Conservation (phyloP, 2,113 vertebrate genomes). For the Peromyscus maniculatus region DNA sequence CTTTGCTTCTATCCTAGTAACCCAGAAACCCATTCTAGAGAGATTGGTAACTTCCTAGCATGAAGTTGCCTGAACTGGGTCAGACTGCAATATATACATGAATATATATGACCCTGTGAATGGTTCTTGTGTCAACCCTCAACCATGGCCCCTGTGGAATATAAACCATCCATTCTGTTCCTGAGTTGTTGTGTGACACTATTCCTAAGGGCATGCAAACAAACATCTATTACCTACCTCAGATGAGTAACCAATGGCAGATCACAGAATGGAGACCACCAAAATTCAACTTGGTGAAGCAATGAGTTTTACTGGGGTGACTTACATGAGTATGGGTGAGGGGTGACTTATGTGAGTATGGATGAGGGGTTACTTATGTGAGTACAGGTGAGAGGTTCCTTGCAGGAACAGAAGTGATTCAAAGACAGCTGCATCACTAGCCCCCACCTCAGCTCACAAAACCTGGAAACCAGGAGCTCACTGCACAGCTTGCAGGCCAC, state of each 20-base stretch:
- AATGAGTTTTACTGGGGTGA: neutral
- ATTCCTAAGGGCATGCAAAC: neutral
- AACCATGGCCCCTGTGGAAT: neutral
- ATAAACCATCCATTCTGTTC: neutral
- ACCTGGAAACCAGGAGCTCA: neutral
- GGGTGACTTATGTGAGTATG: neutral
- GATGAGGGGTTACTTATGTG: neutral
- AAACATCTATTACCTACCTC: neutral
- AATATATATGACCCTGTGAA: neutral
- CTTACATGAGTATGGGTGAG: neutral
- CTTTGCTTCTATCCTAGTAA: neutral
- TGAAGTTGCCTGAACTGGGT: neutral
- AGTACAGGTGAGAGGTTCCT: neutral
- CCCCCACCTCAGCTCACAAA: accelerated
- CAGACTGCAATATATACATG: neutral
- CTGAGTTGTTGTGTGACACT: neutral
- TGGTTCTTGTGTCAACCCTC: neutral
- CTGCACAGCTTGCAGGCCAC: neutral
- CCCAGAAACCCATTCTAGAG: neutral
- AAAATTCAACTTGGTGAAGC: neutral
- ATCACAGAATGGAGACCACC: neutral
- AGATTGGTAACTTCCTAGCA: neutral
- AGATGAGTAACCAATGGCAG: neutral
- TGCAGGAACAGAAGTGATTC: neutral
- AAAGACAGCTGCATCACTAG: neutral